phyloP scores from a whole-genome alignment of 1,140 invertebrate species.

The Cotesia chilonis region DNA sequence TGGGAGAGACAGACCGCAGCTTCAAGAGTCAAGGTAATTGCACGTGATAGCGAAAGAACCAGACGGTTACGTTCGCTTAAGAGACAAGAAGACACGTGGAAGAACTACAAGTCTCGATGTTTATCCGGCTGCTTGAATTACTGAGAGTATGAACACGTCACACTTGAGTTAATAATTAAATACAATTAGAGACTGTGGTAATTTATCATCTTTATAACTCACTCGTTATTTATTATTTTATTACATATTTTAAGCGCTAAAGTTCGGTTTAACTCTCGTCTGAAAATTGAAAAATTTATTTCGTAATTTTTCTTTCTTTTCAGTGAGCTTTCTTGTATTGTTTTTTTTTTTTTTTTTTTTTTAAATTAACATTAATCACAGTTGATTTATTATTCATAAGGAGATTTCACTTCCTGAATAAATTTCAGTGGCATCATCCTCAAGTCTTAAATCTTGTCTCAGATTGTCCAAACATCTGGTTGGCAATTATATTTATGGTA shows the following conservation, averaged over 20 bases:
- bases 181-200: conserved; percentile 26
- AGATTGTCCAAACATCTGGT: conserved; percentile 16
- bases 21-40: conserved; percentile 10
- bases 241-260: no score
- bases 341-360: no score
- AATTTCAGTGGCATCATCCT: no score
- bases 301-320: no score
- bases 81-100: conserved; percentile 5
- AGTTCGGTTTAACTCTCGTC: no score
- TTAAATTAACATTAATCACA: no score
- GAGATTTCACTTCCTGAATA: no score
- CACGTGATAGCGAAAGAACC: conserved; percentile 7
- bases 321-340: no score
- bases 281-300: no score
- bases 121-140: conserved; percentile 32
- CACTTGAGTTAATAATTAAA: conserved; percentile 31
- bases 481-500: conserved; percentile 37
- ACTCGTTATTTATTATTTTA: not conserved
- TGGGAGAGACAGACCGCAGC: not conserved
- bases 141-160: conserved; percentile 25
- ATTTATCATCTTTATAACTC: not conserved
- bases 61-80: not conserved
- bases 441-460: no score
- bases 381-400: no score
- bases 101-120: conserved; percentile 27